Evolutionary conservation across 1,140 invertebrate species (phyloP).

Genomic region (Sipha flava): DNA sequence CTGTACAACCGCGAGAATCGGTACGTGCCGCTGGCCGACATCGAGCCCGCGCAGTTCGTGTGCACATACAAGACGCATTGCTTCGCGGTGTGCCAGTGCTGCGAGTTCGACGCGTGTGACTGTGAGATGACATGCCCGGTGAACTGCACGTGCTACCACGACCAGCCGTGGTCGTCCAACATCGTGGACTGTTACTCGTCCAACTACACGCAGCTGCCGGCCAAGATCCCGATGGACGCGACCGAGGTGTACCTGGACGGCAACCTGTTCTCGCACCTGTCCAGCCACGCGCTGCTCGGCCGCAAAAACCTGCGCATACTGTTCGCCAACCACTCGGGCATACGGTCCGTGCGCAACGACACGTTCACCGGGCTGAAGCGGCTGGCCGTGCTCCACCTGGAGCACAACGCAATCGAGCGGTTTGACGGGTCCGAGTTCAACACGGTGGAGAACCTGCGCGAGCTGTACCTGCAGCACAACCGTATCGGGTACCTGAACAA

Average conservation of each 20-base stretch:
- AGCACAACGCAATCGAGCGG: conserved; percentile 71
- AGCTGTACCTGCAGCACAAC: conserved; percentile 82
- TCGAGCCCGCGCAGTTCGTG: conserved; percentile 78
- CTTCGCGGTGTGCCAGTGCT: conserved; percentile 86
- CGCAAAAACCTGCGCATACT: conserved; percentile 77
- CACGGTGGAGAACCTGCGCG: conserved; percentile 65
- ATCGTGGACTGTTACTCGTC: conserved; percentile 82
- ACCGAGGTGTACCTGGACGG: conserved; percentile 88
- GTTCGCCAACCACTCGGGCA: conserved; percentile 80
- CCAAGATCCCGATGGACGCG: conserved; percentile 85
- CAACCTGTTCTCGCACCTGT: conserved; percentile 75
- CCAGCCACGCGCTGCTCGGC: conserved; percentile 83
- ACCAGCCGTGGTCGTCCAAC: conserved; percentile 86
- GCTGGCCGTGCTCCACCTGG: conserved; percentile 69
- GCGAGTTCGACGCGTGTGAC: conserved; percentile 89
- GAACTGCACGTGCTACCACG: conserved; percentile 89
- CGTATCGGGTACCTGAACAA: conserved; percentile 74
- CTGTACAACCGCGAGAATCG: conserved; percentile 72
- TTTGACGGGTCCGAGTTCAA: conserved; percentile 76
- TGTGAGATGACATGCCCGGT: conserved; percentile 91
- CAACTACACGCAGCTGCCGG: conserved; percentile 70
- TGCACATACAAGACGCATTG: conserved; percentile 88
- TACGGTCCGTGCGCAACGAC: conserved; percentile 73
- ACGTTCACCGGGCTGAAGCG: conserved; percentile 78
- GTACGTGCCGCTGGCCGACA: conserved; percentile 72